phyloP scores from a whole-genome alignment of 2,888 invertebrate genomes.

The Lasioglossum marginatum region DNA sequence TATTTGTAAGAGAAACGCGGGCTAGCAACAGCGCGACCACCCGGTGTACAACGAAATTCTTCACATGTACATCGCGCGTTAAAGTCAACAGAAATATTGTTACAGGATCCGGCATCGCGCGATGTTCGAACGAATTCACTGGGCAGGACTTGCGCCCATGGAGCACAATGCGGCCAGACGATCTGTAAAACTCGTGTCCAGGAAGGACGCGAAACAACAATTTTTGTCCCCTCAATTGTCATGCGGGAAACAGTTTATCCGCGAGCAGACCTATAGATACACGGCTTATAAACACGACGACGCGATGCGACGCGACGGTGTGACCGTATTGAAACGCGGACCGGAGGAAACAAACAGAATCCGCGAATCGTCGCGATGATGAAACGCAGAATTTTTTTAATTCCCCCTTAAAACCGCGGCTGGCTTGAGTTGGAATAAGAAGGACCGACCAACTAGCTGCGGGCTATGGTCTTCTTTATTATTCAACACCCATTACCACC shows the following conservation, averaged over 20 bases:
- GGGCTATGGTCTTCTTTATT: slow-evolving; percentile 71
- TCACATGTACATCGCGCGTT: neutral
- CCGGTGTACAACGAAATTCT: neutral
- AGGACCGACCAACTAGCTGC: slow-evolving; percentile 61
- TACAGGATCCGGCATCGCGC: neutral
- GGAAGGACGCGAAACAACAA: slow-evolving; percentile 15
- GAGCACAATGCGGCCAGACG: slow-evolving; percentile 41
- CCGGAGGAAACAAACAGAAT: neutral
- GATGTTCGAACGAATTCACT: neutral
- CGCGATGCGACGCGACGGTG: neutral
- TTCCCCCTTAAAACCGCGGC: slow-evolving; percentile 31
- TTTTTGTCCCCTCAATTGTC: slow-evolving; percentile 6
- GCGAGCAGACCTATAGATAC: neutral
- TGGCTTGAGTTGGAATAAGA: slow-evolving; percentile 41
- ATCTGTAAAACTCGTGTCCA: slow-evolving; percentile 29
- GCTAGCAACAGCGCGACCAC: too few relatives aligned
- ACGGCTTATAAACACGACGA: neutral
- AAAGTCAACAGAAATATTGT: neutral
- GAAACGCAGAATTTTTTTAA: slow-evolving; percentile 35
- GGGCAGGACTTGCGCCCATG: neutral
- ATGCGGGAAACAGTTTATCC: neutral
- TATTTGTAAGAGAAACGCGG: too few relatives aligned
- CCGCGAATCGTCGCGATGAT: slow-evolving; percentile 1
- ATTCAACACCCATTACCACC: slow-evolving; percentile 72
- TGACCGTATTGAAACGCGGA: neutral